Percentiles rank a stretch among this genome's conserved stretches.
Conservation (phyloP, 2,888 invertebrate species). For the Melanotus villosus region DNA sequence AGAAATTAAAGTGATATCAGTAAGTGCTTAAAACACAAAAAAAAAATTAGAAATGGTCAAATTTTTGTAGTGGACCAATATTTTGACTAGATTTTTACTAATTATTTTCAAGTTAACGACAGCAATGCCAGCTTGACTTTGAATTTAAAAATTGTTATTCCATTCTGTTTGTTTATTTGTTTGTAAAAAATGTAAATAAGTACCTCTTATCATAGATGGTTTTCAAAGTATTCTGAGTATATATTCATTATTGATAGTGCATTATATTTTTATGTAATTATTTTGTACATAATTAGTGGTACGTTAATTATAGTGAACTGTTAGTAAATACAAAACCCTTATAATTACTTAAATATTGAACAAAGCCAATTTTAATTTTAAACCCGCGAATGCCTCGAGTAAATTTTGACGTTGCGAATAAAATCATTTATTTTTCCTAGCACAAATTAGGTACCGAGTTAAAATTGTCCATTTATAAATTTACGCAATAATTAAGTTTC, state of each 20-base stretch:
- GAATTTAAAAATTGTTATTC: constrained; percentile 33
- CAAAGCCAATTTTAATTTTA: constrained; percentile 6
- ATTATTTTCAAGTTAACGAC: constrained; percentile 45
- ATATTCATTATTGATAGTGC: constrained; percentile 33
- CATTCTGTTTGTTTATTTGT: constrained; percentile 23
- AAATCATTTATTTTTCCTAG: constrained; percentile 6
- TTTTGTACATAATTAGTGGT: constrained; percentile 42
- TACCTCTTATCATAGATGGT: constrained; percentile 33
- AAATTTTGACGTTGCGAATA: neutral
- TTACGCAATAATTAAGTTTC: constrained; percentile 45
- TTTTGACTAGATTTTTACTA: constrained; percentile 57
- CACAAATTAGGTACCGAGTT: constrained; percentile 41
- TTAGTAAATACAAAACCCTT: constrained; percentile 7
- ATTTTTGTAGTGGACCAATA: constrained; percentile 65
- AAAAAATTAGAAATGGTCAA: constrained; percentile 55
- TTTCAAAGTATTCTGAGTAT: constrained; percentile 34
- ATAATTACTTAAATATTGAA: constrained; percentile 4
- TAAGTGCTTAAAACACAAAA: constrained; percentile 51
- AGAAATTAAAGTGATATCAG: constrained; percentile 49
- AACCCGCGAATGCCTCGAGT: neutral
- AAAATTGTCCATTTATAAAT: constrained; percentile 38
- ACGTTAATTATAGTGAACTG: constrained; percentile 15
- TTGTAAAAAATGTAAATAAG: constrained; percentile 42
- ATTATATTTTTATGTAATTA: constrained; percentile 48
- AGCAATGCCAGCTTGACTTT: constrained; percentile 37